Evolutionary conservation across 2,113 vertebrate species (phyloP).

Genomic region (Struthio camelus): DNA sequence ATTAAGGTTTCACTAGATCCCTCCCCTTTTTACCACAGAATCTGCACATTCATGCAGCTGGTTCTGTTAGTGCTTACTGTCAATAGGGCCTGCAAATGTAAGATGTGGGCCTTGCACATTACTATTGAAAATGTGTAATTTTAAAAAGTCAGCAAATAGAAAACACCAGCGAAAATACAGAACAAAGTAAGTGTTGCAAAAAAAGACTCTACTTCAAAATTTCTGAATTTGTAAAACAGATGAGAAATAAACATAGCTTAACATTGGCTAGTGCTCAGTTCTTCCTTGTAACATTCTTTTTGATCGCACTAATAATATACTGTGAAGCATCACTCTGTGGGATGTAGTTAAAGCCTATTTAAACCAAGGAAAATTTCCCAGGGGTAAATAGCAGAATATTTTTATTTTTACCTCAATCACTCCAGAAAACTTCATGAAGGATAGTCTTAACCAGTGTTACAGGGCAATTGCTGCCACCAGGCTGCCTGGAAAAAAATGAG

Average conservation of each 20-base stretch:
- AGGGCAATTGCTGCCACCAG: slow-evolving; percentile 49
- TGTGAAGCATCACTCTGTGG: slow-evolving; percentile 69
- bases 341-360: slow-evolving; percentile 74
- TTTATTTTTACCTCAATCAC: slow-evolving; percentile 76
- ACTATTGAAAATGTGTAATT: neutral
- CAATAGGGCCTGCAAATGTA: neutral
- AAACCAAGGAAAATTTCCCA: slow-evolving; percentile 71
- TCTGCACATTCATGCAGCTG: neutral
- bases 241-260: slow-evolving; percentile 15
- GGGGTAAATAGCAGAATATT: slow-evolving; percentile 71
- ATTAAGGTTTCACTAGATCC: neutral
- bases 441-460: slow-evolving; percentile 6
- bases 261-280: neutral
- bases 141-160: neutral
- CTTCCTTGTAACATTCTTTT: slow-evolving; percentile 64
- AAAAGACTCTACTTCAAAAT: neutral
- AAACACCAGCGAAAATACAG: neutral
- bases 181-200: neutral
- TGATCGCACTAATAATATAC: slow-evolving; percentile 73
- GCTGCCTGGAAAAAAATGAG: slow-evolving; percentile 40
- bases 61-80: neutral
- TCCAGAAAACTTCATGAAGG: slow-evolving; percentile 66
- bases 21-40: neutral
- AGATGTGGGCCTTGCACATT: neutral
- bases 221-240: slow-evolving; percentile 24